A percentile compares a stretch with the other conserved stretches of the same genome.
Evolutionary conservation across 2,113 vertebrate genomes (phyloP).

Genomic region (Sialia sialis): DNA sequence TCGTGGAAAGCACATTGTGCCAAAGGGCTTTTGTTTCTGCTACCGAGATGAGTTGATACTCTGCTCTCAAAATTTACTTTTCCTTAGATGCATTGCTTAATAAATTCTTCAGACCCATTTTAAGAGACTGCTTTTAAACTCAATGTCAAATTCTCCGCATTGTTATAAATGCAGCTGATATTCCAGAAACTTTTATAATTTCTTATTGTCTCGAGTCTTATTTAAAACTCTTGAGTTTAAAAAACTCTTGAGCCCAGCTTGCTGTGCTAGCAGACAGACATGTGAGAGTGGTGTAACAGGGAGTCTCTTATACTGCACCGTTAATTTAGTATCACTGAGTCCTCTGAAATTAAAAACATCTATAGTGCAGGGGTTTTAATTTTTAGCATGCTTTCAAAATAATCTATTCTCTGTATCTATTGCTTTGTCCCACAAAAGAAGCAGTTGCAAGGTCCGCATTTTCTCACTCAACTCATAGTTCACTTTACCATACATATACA

Average conservation of each 20-base stretch:
- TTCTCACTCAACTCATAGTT: neutral
- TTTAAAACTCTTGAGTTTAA: neutral
- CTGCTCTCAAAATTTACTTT: neutral
- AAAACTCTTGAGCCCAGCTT: neutral
- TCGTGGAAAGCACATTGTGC: rapidly evolving
- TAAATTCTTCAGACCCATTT: neutral
- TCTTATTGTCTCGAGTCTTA: neutral
- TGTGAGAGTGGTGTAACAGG: neutral
- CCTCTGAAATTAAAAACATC: neutral
- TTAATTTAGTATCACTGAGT: neutral
- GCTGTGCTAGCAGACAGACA: neutral
- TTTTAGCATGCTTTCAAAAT: neutral
- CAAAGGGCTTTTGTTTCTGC: neutral
- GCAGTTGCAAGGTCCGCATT: neutral
- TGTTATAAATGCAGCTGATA: neutral
- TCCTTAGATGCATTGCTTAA: neutral
- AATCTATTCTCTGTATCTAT: neutral
- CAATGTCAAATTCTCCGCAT: rapidly evolving
- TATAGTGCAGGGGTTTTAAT: rapidly evolving
- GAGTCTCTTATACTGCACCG: neutral
- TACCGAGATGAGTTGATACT: neutral
- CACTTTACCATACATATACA: neutral
- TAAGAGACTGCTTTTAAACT: neutral
- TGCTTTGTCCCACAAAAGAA: neutral
- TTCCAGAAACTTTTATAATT: neutral